phyloP scores from a whole-genome alignment of 2,888 invertebrate species.

The Thereva nobilitata region DNA sequence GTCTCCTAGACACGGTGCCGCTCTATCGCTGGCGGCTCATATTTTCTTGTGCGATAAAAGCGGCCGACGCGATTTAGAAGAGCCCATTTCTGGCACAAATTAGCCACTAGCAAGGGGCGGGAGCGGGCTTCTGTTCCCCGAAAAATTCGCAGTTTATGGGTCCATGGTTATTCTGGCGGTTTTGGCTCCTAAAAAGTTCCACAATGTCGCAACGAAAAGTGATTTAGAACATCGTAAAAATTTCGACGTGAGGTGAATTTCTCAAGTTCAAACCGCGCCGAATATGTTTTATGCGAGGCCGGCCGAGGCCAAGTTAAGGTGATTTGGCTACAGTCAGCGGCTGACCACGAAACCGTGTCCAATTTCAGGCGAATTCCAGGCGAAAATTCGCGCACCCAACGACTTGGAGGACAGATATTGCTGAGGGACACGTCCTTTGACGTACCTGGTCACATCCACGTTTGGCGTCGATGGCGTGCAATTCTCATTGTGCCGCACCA shows the following conservation, averaged over 20 bases:
- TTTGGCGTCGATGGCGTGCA: too few relatives aligned
- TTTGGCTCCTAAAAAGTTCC: constrained; percentile 27
- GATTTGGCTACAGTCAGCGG: too few relatives aligned
- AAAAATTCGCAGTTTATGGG: constrained; percentile 28
- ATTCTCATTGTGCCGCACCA: neutral
- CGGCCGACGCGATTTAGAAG: constrained; percentile 8
- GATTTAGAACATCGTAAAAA: constrained; percentile 28
- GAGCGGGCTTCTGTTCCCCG: constrained; percentile 24
- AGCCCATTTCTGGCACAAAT: constrained; percentile 23
- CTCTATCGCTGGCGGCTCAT: constrained; percentile 8
- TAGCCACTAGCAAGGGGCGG: constrained; percentile 13
- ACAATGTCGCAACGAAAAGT: constrained; percentile 25
- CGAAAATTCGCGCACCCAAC: too few relatives aligned
- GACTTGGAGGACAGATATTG: too few relatives aligned
- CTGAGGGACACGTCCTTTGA: neutral
- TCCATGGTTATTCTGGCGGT: constrained; percentile 16
- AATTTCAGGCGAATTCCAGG: too few relatives aligned
- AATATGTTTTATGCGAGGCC: too few relatives aligned
- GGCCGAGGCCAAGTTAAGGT: too few relatives aligned
- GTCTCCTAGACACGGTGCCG: constrained; percentile 25
- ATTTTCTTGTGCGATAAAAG: constrained; percentile 19
- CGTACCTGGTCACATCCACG: neutral
- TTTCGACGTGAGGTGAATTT: constrained; percentile 18
- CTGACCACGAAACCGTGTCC: too few relatives aligned
- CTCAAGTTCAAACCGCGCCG: too few relatives aligned